Conservation (phyloP, 2,888 invertebrate genomes). For the Piscicola geometra region DNA sequence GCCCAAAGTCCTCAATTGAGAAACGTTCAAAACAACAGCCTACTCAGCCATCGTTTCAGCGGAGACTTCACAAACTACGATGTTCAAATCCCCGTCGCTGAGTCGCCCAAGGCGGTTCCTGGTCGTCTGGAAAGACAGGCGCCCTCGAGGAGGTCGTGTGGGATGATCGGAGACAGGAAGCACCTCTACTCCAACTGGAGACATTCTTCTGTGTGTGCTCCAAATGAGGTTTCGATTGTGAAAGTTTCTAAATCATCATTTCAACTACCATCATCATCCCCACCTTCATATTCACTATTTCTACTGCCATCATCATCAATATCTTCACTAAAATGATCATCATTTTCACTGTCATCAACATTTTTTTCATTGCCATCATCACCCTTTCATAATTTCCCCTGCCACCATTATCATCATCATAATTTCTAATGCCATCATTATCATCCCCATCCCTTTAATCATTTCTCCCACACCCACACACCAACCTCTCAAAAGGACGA, state of each 20-base stretch:
- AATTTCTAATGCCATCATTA: too few species aligned
- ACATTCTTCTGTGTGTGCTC: slow-evolving; percentile 38
- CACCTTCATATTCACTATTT: too few species aligned
- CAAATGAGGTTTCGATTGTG: slow-evolving; percentile 35
- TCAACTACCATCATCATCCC: neutral
- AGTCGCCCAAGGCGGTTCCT: slow-evolving; percentile 17
- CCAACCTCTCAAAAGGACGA: slow-evolving; percentile 26
- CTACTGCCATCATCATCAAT: too few species aligned
- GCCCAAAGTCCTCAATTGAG: neutral
- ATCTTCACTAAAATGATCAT: too few species aligned
- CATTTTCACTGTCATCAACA: neutral
- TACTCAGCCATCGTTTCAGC: slow-evolving; percentile 22
- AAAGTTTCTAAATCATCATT: neutral
- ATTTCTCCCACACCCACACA: too few species aligned
- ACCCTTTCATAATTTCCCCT: neutral
- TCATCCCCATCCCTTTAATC: too few species aligned
- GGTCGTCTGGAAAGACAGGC: slow-evolving; percentile 32
- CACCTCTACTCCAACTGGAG: slow-evolving; percentile 27
- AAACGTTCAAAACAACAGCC: neutral
- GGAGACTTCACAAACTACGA: slow-evolving; percentile 35
- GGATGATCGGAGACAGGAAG: slow-evolving; percentile 30
- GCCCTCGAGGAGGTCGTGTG: slow-evolving; percentile 37
- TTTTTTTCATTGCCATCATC: neutral
- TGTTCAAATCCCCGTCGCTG: slow-evolving; percentile 24
- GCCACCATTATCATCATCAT: too few species aligned